These are phyloP conservation scores for Apeltes quadracus DNA, from an alignment of 2,113 vertebrate species.

Conservation along the genomic window DNA sequence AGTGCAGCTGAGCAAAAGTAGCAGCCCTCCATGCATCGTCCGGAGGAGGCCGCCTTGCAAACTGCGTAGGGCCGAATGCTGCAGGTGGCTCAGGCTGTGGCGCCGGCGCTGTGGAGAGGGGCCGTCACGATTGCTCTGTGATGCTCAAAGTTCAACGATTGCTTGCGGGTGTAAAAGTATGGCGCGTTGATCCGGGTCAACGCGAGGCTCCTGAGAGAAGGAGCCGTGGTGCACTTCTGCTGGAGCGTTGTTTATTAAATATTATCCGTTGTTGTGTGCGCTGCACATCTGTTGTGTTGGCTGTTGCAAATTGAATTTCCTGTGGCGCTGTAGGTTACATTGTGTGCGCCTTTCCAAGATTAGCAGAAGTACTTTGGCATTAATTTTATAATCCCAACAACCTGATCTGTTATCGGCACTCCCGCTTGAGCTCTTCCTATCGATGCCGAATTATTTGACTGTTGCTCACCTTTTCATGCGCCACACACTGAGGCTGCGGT, in stretches of 20 bases:
- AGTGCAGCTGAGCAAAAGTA: slow-evolving; percentile 49
- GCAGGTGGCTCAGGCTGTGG: slow-evolving; percentile 19
- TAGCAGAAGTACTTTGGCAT: slow-evolving; percentile 14
- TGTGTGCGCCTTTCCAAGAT: slow-evolving; percentile 41
- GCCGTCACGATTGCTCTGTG: slow-evolving; percentile 28
- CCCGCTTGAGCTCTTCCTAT: slow-evolving; percentile 1
- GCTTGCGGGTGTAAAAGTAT: slow-evolving; percentile 19
- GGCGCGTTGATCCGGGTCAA: slow-evolving; percentile 39
- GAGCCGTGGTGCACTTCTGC: slow-evolving; percentile 33
- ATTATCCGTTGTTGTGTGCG: slow-evolving; percentile 33
- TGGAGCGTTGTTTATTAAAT: slow-evolving; percentile 38
- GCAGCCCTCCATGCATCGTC: slow-evolving; percentile 23
- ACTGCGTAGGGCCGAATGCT: slow-evolving; percentile 19
- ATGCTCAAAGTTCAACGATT: slow-evolving; percentile 17
- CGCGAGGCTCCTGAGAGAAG: slow-evolving; percentile 32
- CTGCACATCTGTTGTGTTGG: slow-evolving; percentile 23
- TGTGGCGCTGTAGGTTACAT: slow-evolving; percentile 27
- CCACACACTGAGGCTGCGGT: slow-evolving; percentile 4
- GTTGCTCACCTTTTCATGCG: slow-evolving; percentile 28
- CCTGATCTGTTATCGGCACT: slow-evolving; percentile 17
- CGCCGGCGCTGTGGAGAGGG: slow-evolving; percentile 3
- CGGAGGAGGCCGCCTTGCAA: neutral
- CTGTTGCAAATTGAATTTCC: slow-evolving; percentile 51
- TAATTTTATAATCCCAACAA: slow-evolving; percentile 25
- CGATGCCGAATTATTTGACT: slow-evolving; percentile 19